Conservation (phyloP, 2,888 invertebrate species). For the Polydrusus pterygomalis region DNA sequence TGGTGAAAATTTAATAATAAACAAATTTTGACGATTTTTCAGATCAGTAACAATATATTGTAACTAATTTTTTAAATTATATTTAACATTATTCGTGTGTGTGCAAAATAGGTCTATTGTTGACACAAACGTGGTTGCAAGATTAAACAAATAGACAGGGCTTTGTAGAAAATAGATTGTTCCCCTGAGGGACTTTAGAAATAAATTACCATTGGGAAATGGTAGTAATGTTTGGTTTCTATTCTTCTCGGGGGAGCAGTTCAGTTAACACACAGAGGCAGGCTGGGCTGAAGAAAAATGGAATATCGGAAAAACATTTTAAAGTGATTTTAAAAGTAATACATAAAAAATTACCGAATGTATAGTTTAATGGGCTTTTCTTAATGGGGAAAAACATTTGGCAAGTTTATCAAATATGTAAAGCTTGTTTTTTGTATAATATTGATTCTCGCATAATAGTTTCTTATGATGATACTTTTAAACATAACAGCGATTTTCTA, state of each 20-base stretch:
- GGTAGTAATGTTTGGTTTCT: slow-evolving; percentile 39
- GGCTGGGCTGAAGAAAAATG: slow-evolving; percentile 8
- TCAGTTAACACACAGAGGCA: slow-evolving; percentile 26
- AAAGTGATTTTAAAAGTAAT: not conserved
- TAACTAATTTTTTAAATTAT: no score
- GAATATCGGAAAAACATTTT: not conserved
- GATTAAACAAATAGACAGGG: slow-evolving; percentile 25
- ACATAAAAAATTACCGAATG: no score
- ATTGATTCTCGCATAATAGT: not conserved
- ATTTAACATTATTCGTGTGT: no score
- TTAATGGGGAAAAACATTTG: no score
- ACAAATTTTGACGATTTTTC: no score
- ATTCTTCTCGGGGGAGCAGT: slow-evolving; percentile 35
- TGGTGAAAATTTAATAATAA: no score
- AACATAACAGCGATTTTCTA: not conserved
- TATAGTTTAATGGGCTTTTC: no score
- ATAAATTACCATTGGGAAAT: slow-evolving; percentile 45
- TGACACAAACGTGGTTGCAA: not conserved
- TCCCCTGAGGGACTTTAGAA: slow-evolving; percentile 31
- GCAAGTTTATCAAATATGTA: no score
- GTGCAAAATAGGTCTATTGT: not conserved
- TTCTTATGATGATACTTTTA: not conserved
- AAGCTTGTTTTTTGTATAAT: not conserved
- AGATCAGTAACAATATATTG: no score
- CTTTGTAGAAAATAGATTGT: slow-evolving; percentile 9